These are phyloP conservation scores for Oscheius myriophilus DNA, from an alignment of 2,888 invertebrate species.

Conservation along the genomic window DNA sequence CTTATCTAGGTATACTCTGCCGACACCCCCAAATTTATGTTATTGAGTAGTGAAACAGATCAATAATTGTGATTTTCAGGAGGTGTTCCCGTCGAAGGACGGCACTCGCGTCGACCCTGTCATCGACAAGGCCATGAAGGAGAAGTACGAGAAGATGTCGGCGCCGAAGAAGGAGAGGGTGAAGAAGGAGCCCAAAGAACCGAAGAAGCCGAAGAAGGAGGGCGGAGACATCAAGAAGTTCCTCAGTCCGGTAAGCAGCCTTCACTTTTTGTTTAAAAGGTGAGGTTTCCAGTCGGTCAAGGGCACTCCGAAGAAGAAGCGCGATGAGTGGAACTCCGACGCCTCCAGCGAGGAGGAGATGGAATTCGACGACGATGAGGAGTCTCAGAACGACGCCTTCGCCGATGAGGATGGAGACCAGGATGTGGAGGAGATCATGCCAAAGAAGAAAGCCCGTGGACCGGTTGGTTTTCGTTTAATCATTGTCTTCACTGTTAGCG, in stretches of 20 bases:
- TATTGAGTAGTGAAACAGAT: too few species aligned
- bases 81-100: conserved; percentile 57
- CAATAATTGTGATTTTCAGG: too few species aligned
- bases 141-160: conserved; percentile 61
- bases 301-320: conserved; percentile 32
- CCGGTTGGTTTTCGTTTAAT: conserved; percentile 8
- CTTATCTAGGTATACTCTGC: too few species aligned
- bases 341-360: conserved; percentile 32
- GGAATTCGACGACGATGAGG: conserved; percentile 29
- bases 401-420: conserved; percentile 12
- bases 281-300: neutral
- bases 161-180: conserved; percentile 51
- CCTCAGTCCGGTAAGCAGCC: conserved; percentile 27
- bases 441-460: conserved; percentile 26
- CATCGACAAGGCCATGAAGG: conserved; percentile 54
- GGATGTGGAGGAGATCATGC: conserved; percentile 25
- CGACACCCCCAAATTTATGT: too few species aligned
- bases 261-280: neutral
- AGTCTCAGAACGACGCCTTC: conserved; percentile 20
- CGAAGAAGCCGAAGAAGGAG: conserved; percentile 45
- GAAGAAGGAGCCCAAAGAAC: conserved; percentile 47
- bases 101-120: conserved; percentile 55
- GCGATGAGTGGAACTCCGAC: conserved; percentile 41
- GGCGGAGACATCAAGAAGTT: conserved; percentile 52
- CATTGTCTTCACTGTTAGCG: too few species aligned